Conservation (phyloP, 2,797 vertebrate species). For the Mormyrus hasselquistii region DNA sequence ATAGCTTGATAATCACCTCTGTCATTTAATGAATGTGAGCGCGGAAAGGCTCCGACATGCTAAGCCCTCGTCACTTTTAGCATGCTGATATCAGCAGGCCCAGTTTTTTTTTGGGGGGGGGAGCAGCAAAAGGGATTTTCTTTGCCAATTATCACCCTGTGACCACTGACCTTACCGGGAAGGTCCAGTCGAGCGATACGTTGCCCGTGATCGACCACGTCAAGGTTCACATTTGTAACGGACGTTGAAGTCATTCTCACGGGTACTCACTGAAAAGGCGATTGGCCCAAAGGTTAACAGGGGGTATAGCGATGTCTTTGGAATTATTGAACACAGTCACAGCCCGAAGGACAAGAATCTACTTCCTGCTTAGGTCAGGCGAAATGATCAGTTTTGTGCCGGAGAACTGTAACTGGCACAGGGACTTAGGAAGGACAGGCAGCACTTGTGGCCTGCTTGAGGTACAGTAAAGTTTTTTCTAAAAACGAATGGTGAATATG, state of each 20-base stretch:
- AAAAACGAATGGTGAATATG: background rate
- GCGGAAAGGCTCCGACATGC: slow-evolving; percentile 29
- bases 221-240: background rate
- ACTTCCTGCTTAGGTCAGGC: background rate
- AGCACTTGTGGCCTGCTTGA: background rate
- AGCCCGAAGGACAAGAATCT: background rate
- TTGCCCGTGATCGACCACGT: background rate
- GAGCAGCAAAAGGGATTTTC: background rate
- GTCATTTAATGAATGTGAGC: slow-evolving; percentile 42
- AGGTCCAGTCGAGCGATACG: background rate
- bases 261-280: background rate
- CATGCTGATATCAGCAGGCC: background rate
- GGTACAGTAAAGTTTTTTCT: background rate
- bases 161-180: background rate
- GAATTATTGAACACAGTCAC: background rate
- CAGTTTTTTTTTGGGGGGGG: background rate
- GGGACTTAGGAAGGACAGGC: background rate
- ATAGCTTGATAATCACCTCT: slow-evolving; percentile 57
- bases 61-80: slow-evolving; percentile 41
- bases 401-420: background rate
- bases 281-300: background rate
- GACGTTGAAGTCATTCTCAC: background rate
- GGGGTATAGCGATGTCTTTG: background rate
- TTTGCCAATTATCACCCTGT: background rate
- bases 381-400: background rate